These are phyloP conservation scores for Cryptocheilus praepositus DNA, from an alignment of 2,888 invertebrate genomes.

Conservation along the genomic window DNA sequence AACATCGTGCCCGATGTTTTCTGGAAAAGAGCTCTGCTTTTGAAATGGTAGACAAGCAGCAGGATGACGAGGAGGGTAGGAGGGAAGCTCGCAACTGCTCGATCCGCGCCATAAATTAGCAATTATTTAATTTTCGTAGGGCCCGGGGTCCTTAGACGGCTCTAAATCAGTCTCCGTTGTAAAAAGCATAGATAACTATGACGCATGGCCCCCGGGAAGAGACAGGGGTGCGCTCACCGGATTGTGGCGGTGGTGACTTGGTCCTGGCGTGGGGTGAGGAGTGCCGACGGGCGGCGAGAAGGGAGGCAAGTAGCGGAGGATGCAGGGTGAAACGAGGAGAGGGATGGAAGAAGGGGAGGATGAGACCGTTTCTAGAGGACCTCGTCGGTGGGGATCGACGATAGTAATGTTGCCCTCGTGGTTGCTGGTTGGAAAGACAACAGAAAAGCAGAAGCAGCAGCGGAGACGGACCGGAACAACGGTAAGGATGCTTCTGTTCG, in stretches of 20 bases:
- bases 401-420: conserved; percentile 24
- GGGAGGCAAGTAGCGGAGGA: conserved; percentile 40
- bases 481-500: conserved; percentile 32
- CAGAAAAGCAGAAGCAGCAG: conserved; percentile 27
- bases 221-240: conserved; percentile 67
- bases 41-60: background rate
- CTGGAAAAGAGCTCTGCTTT: background rate
- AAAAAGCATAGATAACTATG: conserved; percentile 76
- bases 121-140: conserved; percentile 76
- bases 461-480: conserved; percentile 12
- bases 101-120: conserved; percentile 75
- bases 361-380: conserved; percentile 24
- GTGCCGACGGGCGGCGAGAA: conserved; percentile 21
- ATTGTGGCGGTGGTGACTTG: conserved; percentile 60
- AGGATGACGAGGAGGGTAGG: background rate
- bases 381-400: conserved; percentile 24
- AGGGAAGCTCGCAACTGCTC: conserved; percentile 47
- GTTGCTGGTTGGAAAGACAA: conserved; percentile 5
- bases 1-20: conserved; percentile 5
- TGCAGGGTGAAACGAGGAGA: conserved; percentile 31
- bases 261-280: conserved; percentile 41
- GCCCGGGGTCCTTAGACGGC: conserved; percentile 75
- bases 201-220: conserved; percentile 73
- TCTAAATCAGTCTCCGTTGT: conserved; percentile 75
- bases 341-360: conserved; percentile 20